Base-by-base conservation (phyloP, 2,888 invertebrate genomes). In the Dusona sp. region DNA sequence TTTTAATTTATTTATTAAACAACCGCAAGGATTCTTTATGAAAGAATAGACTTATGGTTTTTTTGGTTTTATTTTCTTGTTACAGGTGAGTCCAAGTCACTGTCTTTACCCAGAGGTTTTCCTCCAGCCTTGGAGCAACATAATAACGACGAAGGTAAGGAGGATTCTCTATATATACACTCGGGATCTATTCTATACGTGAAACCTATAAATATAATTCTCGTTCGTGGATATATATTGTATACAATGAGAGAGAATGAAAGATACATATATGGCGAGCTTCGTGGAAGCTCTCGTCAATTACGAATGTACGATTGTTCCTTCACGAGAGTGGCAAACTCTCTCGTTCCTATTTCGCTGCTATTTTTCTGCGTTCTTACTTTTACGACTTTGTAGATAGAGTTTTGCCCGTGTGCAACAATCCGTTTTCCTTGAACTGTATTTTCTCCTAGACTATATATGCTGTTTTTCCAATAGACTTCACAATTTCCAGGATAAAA, bases 21-120 rank as follows among this genome's bases (percentile, higher is more conserved):
- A 6, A n/a, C n/a, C n/a, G n/a, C n/a, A 36, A 48, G 57, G 22
- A n/a, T 51, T 64, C 79, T 19, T 7, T 36, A 19, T 29, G 22
- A 38, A n/a, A 45, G 16, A 79, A 75, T 84, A 72, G 85, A 77
- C 64, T 68, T 61, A 54, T 67, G 74, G 81, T 73, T 68, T 70
- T 6, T 48, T 33, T 9, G 78, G 11, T 42, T 38, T 54, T 85
- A 88, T 89, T 90, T 90, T 90, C 92, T 93, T 94, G 94, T 96
- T 95, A 87, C 95, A 96, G 96, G 96, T 96, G 95, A 96, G 96
- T 95, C 94, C 74, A 95, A 94, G 90, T 94, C 95, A 83, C 91
- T 94, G 91, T 95, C 95, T 38, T 91, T 95, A 87, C 95, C 95
- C 19, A 92, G 95, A 84, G 93, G 93, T 79, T 94, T 91, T 88